Evolutionary conservation across 2,888 invertebrate species (phyloP), one percentile per base, ranked within the genome.

Genomic region (Metellina segmentata): DNA sequence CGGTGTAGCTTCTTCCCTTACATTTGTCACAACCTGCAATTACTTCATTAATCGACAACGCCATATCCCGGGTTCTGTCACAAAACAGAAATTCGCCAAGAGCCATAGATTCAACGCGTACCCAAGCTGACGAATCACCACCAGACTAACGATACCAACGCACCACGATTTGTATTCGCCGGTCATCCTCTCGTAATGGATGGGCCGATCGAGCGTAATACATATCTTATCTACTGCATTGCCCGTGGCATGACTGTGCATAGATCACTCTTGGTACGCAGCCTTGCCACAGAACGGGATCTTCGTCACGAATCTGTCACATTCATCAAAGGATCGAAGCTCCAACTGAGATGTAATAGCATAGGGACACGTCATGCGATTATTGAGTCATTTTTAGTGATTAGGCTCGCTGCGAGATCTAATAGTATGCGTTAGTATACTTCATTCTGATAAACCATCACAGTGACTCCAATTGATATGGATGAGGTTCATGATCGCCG

Each of bases 241-340:
- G 75, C 75, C 75, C 8, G 20, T 61, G 72, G 75, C 16, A 4
- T 13, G 16, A 72, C 13, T 49, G 74, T n/a, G 52, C 85, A 74
- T 85, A 75, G 51, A 75, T 85, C 85, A 85, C 83, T 74, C 79
- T 9, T 16, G 16, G 13, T 69, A 2, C 49, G 81, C 48, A 0
- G 16, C 69, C n/a, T 4, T 7, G 20, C 16, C 16, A 53, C 16
- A 69, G 13, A 74, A 9, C 11, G 74, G 48, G 49, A 4, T 20
- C 19, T 19, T 78, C 86, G 86, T 86, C 78, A 86, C 49, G 78
- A 19, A 16, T 49, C 71, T 71, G 79, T 86, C 86, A 78, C 70
- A 86, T 86, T 77, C 77, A 86, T 86, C 86, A 71, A 69, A n/a
- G 51, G 20, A 20, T 53, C 20, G 79, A 77, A 51, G 49, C 61